These are phyloP conservation scores for Sarcophaga carnaria DNA, from an alignment of 2,888 invertebrate genomes.

Conservation along the genomic window DNA sequence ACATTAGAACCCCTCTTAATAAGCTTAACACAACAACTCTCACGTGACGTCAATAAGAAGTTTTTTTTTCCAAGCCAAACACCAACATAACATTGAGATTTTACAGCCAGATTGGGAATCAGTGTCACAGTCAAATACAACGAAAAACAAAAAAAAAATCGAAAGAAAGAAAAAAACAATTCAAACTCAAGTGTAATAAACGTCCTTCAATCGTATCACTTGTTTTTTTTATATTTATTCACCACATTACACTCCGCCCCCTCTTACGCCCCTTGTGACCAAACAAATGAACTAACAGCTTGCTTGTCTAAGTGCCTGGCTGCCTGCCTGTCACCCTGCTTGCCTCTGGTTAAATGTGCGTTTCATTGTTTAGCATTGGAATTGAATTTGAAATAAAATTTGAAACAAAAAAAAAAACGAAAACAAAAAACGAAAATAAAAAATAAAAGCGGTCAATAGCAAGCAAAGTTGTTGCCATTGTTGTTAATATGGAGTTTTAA, in stretches of 20 bases:
- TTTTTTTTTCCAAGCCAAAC: not conserved
- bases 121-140: constrained; percentile 57
- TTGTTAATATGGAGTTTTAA: not conserved
- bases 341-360: constrained; percentile 2
- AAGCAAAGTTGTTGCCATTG: constrained; percentile 56
- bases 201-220: constrained; percentile 42
- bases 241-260: no score
- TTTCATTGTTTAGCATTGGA: constrained; percentile 43
- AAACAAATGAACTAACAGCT: no score
- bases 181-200: constrained; percentile 61
- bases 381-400: constrained; percentile 35
- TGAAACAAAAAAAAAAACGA: no score
- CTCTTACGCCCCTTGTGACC: no score
- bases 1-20: no score
- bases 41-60: constrained; percentile 46
- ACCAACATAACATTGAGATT: constrained; percentile 36
- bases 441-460: constrained; percentile 53
- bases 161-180: not conserved
- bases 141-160: not conserved
- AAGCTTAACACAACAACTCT: not conserved
- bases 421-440: no score
- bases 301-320: constrained; percentile 11
- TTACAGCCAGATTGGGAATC: constrained; percentile 55
- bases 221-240: no score
- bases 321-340: constrained; percentile 16